Conservation (phyloP, 37 sponge, comb jelly and placozoan genomes). For the Chondrosia reniformis region DNA sequence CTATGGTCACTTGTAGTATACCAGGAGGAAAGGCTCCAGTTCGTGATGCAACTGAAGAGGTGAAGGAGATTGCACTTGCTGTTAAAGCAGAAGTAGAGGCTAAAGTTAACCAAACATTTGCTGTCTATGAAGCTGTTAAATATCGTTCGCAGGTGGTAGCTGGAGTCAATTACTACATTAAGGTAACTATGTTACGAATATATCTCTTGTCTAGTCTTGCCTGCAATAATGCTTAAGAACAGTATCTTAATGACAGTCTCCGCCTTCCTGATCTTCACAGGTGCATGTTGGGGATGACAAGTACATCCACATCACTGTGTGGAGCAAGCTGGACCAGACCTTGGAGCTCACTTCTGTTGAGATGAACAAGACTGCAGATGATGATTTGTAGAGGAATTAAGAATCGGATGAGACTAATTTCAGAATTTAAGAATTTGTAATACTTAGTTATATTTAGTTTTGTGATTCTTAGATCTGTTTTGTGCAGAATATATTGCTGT, state of each 20-base stretch:
- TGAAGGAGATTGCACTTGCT: background rate
- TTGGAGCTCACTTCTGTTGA: background rate
- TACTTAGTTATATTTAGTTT: no score
- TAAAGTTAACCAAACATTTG: no score
- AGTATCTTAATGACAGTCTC: background rate
- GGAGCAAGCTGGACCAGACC: slow-evolving; percentile 21
- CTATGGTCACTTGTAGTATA: no score
- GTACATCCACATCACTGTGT: slow-evolving; percentile 57
- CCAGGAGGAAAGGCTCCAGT: slow-evolving; percentile 19
- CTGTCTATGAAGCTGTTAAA: background rate
- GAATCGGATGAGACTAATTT: no score
- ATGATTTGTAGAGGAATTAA: background rate
- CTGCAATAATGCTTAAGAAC: background rate
- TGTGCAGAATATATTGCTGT: no score
- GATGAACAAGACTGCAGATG: slow-evolving; percentile 15
- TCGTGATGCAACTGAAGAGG: slow-evolving; percentile 4
- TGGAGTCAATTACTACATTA: slow-evolving; percentile 71
- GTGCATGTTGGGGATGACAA: slow-evolving; percentile 40
- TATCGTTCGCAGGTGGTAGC: slow-evolving; percentile 57
- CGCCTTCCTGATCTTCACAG: slow-evolving; percentile 3
- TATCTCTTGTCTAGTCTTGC: background rate
- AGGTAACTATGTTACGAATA: slow-evolving; percentile 27
- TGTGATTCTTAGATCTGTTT: no score
- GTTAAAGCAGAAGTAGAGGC: slow-evolving; percentile 13
- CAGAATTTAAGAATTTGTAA: no score